phyloP scores from a whole-genome alignment of 2,888 invertebrate genomes.

The Pachydiplax longipennis region DNA sequence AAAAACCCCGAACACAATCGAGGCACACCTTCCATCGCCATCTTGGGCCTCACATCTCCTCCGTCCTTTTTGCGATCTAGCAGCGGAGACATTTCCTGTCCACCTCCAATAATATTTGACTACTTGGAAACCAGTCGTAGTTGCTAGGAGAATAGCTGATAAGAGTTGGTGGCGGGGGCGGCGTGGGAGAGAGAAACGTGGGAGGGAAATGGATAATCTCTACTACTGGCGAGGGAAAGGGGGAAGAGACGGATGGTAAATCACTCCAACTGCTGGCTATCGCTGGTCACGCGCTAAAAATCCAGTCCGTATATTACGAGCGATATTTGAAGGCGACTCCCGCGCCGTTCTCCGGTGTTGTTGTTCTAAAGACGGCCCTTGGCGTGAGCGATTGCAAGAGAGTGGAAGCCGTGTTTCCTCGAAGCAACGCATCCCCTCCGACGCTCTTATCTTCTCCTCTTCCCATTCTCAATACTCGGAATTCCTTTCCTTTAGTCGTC shows the following conservation, averaged over 20 bases:
- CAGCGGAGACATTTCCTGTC: background rate
- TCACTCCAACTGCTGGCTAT: slow-evolving; percentile 34
- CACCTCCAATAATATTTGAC: slow-evolving; percentile 34
- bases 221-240: background rate
- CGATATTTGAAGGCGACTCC: slow-evolving; percentile 24
- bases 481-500: background rate
- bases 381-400: slow-evolving; percentile 36
- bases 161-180: background rate
- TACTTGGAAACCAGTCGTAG: slow-evolving; percentile 34
- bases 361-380: slow-evolving; percentile 14
- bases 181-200: background rate
- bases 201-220: background rate
- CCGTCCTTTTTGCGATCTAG: background rate
- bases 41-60: background rate
- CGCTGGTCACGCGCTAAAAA: slow-evolving; percentile 43
- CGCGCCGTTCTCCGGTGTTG: background rate
- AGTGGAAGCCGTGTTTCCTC: slow-evolving; percentile 43
- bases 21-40: slow-evolving; percentile 20
- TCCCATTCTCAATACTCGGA: slow-evolving; percentile 1
- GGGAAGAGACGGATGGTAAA: slow-evolving; percentile 25
- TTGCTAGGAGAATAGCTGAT: background rate
- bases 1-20: background rate
- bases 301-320: slow-evolving; percentile 41
- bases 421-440: background rate
- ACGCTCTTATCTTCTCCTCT: background rate